Evolutionary conservation across 2,888 invertebrate genomes (phyloP), one percentile per base, ranked within the genome.

Genomic region (Ypsolopha sequella): DNA sequence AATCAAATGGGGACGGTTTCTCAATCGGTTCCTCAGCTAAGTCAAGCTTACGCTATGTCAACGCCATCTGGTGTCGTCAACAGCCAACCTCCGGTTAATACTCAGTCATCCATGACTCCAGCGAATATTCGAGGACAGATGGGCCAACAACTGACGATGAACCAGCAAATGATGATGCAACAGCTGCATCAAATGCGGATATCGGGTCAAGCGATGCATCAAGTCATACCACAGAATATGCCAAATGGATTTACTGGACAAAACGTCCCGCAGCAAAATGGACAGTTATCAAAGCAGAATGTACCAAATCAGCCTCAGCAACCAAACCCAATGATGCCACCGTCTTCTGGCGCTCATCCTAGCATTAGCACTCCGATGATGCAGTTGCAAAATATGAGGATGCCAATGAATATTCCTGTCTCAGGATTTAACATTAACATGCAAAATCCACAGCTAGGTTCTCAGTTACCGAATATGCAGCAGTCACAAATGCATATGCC

Each of bases 111-210:
- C 6, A 74, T 80, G 61, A 73, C 67, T 52, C 82, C 78, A 54
- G 59, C 65, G 9, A 82, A 72, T 55, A 62, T 79, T 41, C 68
- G 84, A 13, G 69, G 76, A 1, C 60, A 59, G 9, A 58, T 79
- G 11, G 61, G 62, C 36, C 80, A 76, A 55, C 50, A 34, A 33
- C 50, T 50, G 50, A 14, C 36, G 0, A 55, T 80, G 54, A 76
- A 76, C 41, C 79, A 76, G 52, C 80, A 80, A 46, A 68, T 82
- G 67, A 66, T 80, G 60, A 61, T 81, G 65, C 81, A 80, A 51
- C 81, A 81, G 56, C 73, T 84, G 78, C 85, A 84, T 54, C 84
- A 85, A 57, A 76, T 84, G 76, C 68, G 81, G 24, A 68, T 84
- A 70, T 67, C 76, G 39, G 81, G 79, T 56, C 65, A 73, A 0